Evolutionary conservation across 2,888 invertebrate species (phyloP).

Genomic region (Pyrocoelia pectoralis): DNA sequence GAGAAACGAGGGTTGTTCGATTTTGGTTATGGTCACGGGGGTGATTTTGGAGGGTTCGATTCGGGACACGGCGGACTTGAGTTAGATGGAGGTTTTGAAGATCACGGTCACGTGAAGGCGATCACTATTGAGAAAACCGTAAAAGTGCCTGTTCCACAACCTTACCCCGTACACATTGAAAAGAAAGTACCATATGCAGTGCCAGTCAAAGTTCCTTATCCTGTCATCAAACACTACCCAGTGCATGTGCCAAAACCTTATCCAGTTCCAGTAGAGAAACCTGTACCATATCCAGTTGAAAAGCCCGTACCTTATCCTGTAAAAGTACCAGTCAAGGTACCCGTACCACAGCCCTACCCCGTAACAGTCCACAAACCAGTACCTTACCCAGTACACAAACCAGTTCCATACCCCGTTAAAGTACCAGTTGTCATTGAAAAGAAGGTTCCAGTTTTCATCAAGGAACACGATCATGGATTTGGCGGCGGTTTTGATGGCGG

Average conservation of each 20-base stretch:
- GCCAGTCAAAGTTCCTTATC: constrained; percentile 53
- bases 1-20: constrained; percentile 53
- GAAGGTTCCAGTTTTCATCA: constrained; percentile 46
- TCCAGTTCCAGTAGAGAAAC: constrained; percentile 61
- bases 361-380: constrained; percentile 47
- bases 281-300: constrained; percentile 62
- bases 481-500: constrained; percentile 36
- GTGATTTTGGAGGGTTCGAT: constrained; percentile 14
- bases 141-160: constrained; percentile 66
- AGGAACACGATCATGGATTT: constrained; percentile 38
- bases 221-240: constrained; percentile 57
- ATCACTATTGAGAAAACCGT: constrained; percentile 66
- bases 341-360: constrained; percentile 46
- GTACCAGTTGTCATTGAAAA: constrained; percentile 59
- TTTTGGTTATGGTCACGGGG: constrained; percentile 47
- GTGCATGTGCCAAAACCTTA: constrained; percentile 62
- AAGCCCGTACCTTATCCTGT: constrained; percentile 60
- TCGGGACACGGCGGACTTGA: constrained; percentile 18
- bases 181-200: constrained; percentile 69
- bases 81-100: constrained; percentile 32
- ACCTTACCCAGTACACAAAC: constrained; percentile 57
- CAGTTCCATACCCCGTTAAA: constrained; percentile 59
- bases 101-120: constrained; percentile 31
- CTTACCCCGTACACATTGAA: constrained; percentile 66
- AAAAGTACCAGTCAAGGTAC: constrained; percentile 57